Evolutionary conservation across 2,797 vertebrate genomes (phyloP).

Genomic region (Meriones psammophilus): DNA sequence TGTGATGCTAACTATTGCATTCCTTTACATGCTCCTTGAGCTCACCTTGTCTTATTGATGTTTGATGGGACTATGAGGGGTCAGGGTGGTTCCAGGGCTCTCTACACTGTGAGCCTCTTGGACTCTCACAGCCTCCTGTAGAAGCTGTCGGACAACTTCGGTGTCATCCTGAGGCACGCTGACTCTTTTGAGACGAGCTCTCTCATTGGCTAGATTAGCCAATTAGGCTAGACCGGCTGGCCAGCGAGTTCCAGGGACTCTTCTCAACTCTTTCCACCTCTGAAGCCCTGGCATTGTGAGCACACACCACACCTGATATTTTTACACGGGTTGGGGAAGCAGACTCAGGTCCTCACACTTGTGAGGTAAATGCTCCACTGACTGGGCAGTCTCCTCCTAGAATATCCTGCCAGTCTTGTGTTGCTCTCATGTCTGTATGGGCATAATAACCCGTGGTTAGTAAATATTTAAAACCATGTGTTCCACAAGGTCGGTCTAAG

Average conservation of each 20-base stretch:
- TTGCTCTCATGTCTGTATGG: rapidly evolving
- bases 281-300: background rate
- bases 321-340: background rate
- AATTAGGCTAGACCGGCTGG: background rate
- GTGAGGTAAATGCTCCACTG: background rate
- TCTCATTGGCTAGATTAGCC: background rate
- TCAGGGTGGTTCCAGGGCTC: background rate
- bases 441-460: background rate
- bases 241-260: background rate
- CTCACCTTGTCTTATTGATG: too few relatives aligned
- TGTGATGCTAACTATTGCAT: rapidly evolving
- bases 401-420: rapidly evolving
- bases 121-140: background rate
- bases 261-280: background rate
- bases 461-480: background rate
- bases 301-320: background rate
- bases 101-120: background rate
- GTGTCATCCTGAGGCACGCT: background rate
- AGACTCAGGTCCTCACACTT: background rate
- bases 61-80: background rate
- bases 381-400: background rate
- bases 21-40: background rate
- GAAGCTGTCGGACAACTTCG: background rate
- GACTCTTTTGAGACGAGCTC: background rate
- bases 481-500: background rate